Evolutionary conservation across 1,140 invertebrate species (phyloP).

Genomic region (Coelopa frigida): DNA sequence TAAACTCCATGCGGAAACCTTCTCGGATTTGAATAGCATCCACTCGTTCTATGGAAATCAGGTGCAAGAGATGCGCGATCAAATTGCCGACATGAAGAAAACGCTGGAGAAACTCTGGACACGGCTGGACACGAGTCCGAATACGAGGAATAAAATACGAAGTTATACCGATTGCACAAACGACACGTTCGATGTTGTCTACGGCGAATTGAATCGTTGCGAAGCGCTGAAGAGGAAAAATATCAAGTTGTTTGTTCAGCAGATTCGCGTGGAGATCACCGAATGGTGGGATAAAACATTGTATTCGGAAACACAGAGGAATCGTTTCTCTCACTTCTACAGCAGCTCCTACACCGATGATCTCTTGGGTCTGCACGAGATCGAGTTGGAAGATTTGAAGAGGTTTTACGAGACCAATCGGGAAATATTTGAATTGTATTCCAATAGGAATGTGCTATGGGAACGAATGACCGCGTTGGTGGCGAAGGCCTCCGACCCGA

Average conservation of each 20-base stretch:
- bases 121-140: constrained; percentile 49
- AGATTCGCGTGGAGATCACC: constrained; percentile 58
- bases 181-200: constrained; percentile 48
- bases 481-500: constrained; percentile 63
- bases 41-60: constrained; percentile 17
- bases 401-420: constrained; percentile 60
- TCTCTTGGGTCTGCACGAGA: constrained; percentile 63
- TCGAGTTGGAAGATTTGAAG: constrained; percentile 61
- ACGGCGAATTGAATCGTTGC: constrained; percentile 55
- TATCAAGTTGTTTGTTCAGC: constrained; percentile 60
- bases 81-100: constrained; percentile 45
- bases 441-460: constrained; percentile 57
- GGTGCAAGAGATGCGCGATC: constrained; percentile 31
- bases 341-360: constrained; percentile 65
- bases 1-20: constrained; percentile 22
- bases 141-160: constrained; percentile 48
- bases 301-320: constrained; percentile 53
- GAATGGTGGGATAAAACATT: constrained; percentile 67
- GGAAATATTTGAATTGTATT: constrained; percentile 58
- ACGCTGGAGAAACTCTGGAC: constrained; percentile 53
- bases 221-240: constrained; percentile 58
- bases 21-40: constrained; percentile 10
- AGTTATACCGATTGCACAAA: constrained; percentile 48
- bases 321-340: constrained; percentile 55
- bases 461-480: constrained; percentile 62